These are phyloP conservation scores for Chaenodraco wilsoni DNA, from an alignment of 2,797 vertebrate species.

Conservation along the genomic window DNA sequence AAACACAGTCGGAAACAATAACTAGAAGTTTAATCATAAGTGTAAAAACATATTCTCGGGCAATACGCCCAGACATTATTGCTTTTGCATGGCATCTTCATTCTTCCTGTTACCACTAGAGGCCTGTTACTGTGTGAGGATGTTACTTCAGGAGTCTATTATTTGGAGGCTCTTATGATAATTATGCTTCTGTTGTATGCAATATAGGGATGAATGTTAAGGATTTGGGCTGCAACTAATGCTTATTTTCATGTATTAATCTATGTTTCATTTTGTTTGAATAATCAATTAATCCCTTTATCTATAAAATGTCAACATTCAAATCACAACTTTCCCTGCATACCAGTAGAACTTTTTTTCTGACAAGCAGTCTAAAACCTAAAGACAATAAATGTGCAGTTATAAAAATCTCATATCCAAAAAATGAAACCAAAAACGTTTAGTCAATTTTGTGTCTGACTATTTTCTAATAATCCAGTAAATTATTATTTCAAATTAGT, in stretches of 20 bases:
- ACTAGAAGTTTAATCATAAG: conserved; percentile 3
- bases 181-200: neutral
- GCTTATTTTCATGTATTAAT: neutral
- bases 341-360: too few species aligned
- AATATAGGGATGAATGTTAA: neutral
- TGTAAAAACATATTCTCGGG: conserved; percentile 27
- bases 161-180: neutral
- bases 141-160: neutral
- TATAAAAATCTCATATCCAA: too few species aligned
- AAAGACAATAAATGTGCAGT: neutral
- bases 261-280: too few species aligned
- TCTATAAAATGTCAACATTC: too few species aligned
- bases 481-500: neutral
- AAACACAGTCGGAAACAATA: conserved; percentile 28
- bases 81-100: neutral
- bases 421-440: too few species aligned
- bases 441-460: too few species aligned
- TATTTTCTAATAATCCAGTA: neutral
- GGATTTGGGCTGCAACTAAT: neutral
- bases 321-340: too few species aligned
- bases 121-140: neutral
- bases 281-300: neutral
- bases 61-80: conserved; percentile 4
- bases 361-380: neutral
- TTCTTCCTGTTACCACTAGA: neutral